phyloP scores from a whole-genome alignment of 2,113 vertebrate species.

The Myotis lucifugus region DNA sequence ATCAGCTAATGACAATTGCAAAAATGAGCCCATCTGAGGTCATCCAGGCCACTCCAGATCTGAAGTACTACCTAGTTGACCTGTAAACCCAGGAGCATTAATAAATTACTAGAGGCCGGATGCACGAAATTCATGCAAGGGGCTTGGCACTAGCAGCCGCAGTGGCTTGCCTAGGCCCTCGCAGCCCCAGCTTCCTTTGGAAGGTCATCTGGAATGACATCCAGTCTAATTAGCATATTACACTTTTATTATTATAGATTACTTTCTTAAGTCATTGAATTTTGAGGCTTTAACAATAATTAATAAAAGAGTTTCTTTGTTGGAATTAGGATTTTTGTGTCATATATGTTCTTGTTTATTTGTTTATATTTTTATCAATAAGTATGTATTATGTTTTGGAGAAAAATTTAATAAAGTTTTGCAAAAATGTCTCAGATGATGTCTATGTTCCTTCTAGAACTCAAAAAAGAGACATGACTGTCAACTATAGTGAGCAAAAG shows the following conservation, averaged over 20 bases:
- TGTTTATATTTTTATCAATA: neutral
- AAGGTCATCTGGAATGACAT: no score
- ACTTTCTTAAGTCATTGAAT: neutral
- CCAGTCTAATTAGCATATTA: no score
- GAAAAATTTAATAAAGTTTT: neutral
- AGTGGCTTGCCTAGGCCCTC: no score
- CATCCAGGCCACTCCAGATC: neutral
- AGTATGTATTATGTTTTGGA: conserved; percentile 21
- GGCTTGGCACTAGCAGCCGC: no score
- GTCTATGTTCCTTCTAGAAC: neutral
- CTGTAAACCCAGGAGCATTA: neutral
- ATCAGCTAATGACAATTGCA: neutral
- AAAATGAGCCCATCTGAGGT: neutral
- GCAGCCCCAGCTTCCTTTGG: rapidly evolving
- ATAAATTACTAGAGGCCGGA: neutral
- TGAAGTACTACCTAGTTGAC: neutral
- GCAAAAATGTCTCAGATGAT: neutral
- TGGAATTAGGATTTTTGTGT: neutral
- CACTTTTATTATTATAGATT: no score
- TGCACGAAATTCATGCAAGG: no score
- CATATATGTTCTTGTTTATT: neutral
- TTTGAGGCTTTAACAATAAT: conserved; percentile 37
- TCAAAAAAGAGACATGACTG: neutral
- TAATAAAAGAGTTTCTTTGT: neutral
- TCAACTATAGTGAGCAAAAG: neutral